Percentiles rank a stretch among this genome's conserved stretches.
Conservation (phyloP, 2,888 invertebrate genomes). For the Diarsia dahlii region DNA sequence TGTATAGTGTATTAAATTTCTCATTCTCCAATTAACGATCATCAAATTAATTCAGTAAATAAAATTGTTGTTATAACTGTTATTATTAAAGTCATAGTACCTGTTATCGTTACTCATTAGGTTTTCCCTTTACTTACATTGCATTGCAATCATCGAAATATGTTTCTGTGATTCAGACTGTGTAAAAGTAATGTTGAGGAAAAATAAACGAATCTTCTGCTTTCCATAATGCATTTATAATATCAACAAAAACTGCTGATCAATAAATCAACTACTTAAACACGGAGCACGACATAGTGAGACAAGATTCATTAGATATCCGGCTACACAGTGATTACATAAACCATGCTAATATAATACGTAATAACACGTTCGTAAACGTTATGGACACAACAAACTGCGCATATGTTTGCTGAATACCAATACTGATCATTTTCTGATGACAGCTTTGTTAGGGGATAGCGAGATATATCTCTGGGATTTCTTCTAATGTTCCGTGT, state of each 20-base stretch:
- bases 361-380: conserved; percentile 42
- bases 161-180: not conserved
- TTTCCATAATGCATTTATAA: conserved; percentile 14
- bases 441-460: not conserved
- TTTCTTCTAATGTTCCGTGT: not conserved
- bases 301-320: conserved; percentile 37
- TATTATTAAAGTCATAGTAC: not conserved
- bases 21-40: not conserved
- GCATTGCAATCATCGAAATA: conserved; percentile 6
- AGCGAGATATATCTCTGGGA: not conserved
- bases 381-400: conserved; percentile 39
- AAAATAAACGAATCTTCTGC: not conserved
- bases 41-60: too few species aligned
- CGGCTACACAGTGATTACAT: conserved; percentile 60
- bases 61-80: too few species aligned
- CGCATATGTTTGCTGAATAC: conserved; percentile 40
- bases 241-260: not conserved
- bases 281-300: conserved; percentile 12
- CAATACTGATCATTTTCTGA: conserved; percentile 29
- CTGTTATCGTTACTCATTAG: conserved; percentile 5
- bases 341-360: conserved; percentile 63
- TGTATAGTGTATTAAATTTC: not conserved
- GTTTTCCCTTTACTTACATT: conserved; percentile 14
- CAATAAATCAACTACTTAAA: conserved; percentile 21
- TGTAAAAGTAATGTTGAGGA: not conserved